Evolutionary conservation across 2,888 invertebrate species (phyloP).

Genomic region (Sinopyrophorus schimmeli): DNA sequence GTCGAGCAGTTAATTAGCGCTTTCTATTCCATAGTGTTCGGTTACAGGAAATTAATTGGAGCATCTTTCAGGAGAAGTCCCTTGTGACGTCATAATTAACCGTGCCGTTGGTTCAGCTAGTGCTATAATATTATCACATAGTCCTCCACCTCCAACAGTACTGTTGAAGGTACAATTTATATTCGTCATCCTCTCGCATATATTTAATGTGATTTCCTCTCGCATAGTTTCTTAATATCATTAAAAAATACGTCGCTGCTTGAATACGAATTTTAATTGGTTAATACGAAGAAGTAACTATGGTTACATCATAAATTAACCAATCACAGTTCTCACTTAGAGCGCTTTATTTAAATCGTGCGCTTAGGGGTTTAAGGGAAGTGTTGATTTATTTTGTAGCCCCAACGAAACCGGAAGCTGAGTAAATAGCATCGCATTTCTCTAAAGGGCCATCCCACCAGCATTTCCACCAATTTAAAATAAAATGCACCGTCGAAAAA

Average conservation of each 20-base stretch:
- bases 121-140: slow-evolving; percentile 32
- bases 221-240: slow-evolving; percentile 21
- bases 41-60: slow-evolving; percentile 34
- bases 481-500: too few species aligned
- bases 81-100: slow-evolving; percentile 34
- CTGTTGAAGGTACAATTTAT: slow-evolving; percentile 22
- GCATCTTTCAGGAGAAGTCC: slow-evolving; percentile 32
- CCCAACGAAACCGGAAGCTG: slow-evolving; percentile 18
- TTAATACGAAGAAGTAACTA: too few species aligned
- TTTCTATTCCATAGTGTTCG: slow-evolving; percentile 35
- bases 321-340: too few species aligned
- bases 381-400: slow-evolving; percentile 25
- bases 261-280: too few species aligned
- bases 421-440: slow-evolving; percentile 16
- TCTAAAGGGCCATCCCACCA: slow-evolving; percentile 7
- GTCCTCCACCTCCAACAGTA: slow-evolving; percentile 4
- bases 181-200: slow-evolving; percentile 22
- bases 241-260: too few species aligned
- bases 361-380: too few species aligned
- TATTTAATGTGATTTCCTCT: slow-evolving; percentile 29
- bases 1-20: slow-evolving; percentile 31
- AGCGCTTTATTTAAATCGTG: too few species aligned
- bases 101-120: slow-evolving; percentile 29
- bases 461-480: too few species aligned
- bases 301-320: too few species aligned